Evolutionary conservation across 2,797 vertebrate species (phyloP).

Genomic region (Sparidentex hasta): DNA sequence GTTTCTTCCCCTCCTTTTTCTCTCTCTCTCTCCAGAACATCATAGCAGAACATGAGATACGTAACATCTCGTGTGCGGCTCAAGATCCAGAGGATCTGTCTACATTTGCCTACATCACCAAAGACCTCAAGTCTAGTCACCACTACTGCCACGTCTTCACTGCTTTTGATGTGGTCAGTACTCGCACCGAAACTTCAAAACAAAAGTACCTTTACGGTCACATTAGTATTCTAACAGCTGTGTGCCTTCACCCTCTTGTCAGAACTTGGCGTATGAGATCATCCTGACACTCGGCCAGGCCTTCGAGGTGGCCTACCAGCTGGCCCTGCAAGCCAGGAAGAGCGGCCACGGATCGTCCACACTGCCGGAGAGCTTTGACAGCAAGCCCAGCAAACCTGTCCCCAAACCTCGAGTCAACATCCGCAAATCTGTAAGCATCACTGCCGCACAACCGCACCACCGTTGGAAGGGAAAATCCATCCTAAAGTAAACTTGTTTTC

Average conservation of each 20-base stretch:
- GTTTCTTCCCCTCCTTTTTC: not conserved
- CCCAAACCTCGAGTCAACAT: slow-evolving; percentile 99
- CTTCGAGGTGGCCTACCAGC: slow-evolving; percentile 98
- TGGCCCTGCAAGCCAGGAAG: slow-evolving; percentile 97
- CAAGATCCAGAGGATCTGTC: slow-evolving; percentile 99
- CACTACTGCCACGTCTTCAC: slow-evolving; percentile 99
- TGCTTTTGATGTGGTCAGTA: slow-evolving; percentile 98
- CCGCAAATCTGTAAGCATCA: slow-evolving; percentile 95
- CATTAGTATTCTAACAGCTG: not conserved
- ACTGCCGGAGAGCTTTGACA: slow-evolving; percentile 98
- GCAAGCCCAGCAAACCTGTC: slow-evolving; percentile 97
- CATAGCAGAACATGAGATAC: slow-evolving; percentile 99
- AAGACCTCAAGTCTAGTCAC: slow-evolving; percentile 99
- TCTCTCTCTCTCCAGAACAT: slow-evolving; percentile 88
- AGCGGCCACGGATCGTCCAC: slow-evolving; percentile 97
- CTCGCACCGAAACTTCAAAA: not conserved
- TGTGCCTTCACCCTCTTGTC: slow-evolving; percentile 27
- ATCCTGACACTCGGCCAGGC: slow-evolving; percentile 98
- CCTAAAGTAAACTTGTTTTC: slow-evolving; percentile 18
- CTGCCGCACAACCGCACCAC: not conserved
- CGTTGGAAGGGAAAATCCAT: slow-evolving; percentile 49
- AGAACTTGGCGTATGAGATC: slow-evolving; percentile 99
- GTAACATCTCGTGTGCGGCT: slow-evolving; percentile 98
- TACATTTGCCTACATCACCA: slow-evolving; percentile 99
- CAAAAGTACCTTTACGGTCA: not conserved